Percentiles rank a stretch among this genome's conserved stretches.
phyloP scores from a whole-genome alignment of 1,140 invertebrate species.

The Pachypeltis micranthus region DNA sequence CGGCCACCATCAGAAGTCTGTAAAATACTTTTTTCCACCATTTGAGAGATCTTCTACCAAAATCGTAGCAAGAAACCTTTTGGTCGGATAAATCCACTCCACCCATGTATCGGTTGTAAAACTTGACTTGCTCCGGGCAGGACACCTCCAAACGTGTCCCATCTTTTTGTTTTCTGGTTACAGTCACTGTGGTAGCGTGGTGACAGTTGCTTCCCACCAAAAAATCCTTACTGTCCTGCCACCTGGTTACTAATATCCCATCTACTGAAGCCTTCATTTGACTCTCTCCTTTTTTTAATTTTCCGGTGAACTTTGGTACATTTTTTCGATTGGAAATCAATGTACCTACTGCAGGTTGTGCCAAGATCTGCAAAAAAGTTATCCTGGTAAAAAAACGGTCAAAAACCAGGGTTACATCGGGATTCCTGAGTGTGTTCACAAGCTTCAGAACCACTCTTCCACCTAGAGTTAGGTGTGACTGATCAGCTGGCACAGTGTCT shows the following conservation, averaged over 20 bases:
- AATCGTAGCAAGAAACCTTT: constrained; percentile 24
- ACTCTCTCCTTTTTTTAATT: constrained; percentile 20
- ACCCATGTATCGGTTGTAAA: constrained; percentile 27
- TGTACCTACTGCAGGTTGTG: constrained; percentile 10
- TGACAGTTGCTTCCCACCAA: constrained; percentile 26
- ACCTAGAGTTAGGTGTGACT: constrained; percentile 17
- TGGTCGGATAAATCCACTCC: constrained; percentile 27
- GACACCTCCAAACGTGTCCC: constrained; percentile 10
- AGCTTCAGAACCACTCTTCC: constrained; percentile 27
- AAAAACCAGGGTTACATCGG: constrained; percentile 10
- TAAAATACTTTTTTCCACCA: constrained; percentile 24
- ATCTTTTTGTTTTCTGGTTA: constrained; percentile 18
- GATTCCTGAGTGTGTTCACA: background rate
- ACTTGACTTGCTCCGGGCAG: constrained; percentile 8
- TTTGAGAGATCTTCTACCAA: constrained; percentile 22
- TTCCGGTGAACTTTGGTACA: constrained; percentile 22
- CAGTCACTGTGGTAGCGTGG: constrained; percentile 11
- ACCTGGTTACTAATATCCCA: constrained; percentile 18
- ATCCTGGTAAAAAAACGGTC: constrained; percentile 15
- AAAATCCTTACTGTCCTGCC: constrained; percentile 25
- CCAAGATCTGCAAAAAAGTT: background rate
- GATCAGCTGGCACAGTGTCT: background rate
- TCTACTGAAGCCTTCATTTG: constrained; percentile 17
- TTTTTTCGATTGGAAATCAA: constrained; percentile 15
- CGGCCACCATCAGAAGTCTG: constrained; percentile 18